Conservation (phyloP, 2,888 invertebrate species). For the Acleris sparsana region DNA sequence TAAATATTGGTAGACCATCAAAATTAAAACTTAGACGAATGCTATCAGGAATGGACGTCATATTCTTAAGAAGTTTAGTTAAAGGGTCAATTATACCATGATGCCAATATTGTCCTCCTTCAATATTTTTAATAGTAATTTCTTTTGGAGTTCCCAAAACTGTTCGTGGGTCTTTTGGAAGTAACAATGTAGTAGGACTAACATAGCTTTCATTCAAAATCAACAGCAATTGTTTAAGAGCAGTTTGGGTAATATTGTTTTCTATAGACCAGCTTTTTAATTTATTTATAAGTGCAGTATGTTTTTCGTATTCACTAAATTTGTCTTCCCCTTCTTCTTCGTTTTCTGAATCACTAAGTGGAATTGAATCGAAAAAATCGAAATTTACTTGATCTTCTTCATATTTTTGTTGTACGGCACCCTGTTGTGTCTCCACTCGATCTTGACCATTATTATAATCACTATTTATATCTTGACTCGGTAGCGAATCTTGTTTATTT, state of each 20-base stretch:
- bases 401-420: not conserved
- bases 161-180: constrained; percentile 4
- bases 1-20: constrained; percentile 30
- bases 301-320: not conserved
- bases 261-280: constrained; percentile 4
- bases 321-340: constrained; percentile 2
- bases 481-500: not conserved
- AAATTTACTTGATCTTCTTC: constrained; percentile 2
- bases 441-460: constrained; percentile 2
- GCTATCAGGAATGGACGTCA: constrained; percentile 1
- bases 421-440: constrained; percentile 1
- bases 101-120: constrained; percentile 42
- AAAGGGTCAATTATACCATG: constrained; percentile 37
- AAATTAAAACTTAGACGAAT: constrained; percentile 33
- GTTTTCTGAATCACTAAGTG: constrained; percentile 4
- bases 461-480: constrained; percentile 1
- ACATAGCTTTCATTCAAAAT: constrained; percentile 5
- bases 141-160: constrained; percentile 2
- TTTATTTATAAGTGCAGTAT: not conserved
- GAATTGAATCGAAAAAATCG: constrained; percentile 4
- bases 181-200: not conserved
- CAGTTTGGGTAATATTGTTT: constrained; percentile 3
- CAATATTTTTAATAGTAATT: constrained; percentile 19
- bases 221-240: constrained; percentile 1
- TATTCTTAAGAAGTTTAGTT: not conserved